Evolutionary conservation across 92 coral and sea anemone species (phyloP), one percentile per base, ranked within the genome.

Genomic region (Zoanthus sociatus): DNA sequence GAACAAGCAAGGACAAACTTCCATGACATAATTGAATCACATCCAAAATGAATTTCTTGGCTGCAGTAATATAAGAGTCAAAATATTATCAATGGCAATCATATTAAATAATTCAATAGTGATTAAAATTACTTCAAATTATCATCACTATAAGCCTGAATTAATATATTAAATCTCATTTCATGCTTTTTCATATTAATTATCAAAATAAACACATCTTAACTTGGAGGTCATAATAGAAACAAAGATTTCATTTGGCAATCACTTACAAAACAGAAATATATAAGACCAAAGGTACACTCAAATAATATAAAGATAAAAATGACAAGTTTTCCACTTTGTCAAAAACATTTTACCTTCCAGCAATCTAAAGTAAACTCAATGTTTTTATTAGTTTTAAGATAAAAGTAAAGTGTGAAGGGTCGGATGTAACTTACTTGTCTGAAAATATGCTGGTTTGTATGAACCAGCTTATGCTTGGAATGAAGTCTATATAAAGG

Each of bases 241-340:
- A 63, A 63, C 70, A 63, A 63, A 63, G 70, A 63, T 63, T 1
- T 16, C 14, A 63, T 63, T 63, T 63, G 70, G 70, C 70, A 63
- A 63, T 63, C 70, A 63, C 7, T 16, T 63, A 63, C 1, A 63
- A 48, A 48, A 48, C 53, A 48, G 53, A 61, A 6, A 61, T 61
- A 61, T 18, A 61, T 61, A 61, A 61, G 68, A 61, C 68, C 68
- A 61, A 61, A 61, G 68, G 68, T 61, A 61, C 68, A 61, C 68
- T 61, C 5, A 18, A 61, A 61, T 61, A 61, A 61, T 61, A 7
- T 61, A 48, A 61, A 61, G 68, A 61, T 61, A 61, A 61, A 61
- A 61, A 61, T 61, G 16, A 61, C 68, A 61, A 61, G 68, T 61
- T 61, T 61, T 61, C 16, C 68, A 61, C 68, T 61, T 61, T 61